Evolutionary conservation across 2,113 vertebrate genomes (phyloP).

Genomic region (Drymodes brunneopygia): DNA sequence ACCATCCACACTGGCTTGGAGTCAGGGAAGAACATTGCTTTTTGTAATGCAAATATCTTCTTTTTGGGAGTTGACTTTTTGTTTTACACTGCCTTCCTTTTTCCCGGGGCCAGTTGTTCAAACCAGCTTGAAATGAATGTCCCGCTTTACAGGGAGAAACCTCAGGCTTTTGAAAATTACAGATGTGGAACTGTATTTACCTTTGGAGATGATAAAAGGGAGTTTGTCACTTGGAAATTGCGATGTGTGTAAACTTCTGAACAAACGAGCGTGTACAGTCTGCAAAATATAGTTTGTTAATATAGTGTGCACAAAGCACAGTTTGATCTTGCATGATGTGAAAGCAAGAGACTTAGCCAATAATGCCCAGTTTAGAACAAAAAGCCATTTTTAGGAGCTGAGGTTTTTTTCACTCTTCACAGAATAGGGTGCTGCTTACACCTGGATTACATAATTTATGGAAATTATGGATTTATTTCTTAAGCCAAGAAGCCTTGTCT

Average conservation of each 20-base stretch:
- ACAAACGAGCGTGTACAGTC: neutral
- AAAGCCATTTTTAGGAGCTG: neutral
- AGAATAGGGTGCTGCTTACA: neutral
- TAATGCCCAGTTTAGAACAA: neutral
- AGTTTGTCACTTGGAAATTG: neutral
- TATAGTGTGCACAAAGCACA: neutral
- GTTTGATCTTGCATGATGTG: neutral
- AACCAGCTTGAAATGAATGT: neutral
- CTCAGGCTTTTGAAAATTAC: neutral
- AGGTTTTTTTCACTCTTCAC: neutral
- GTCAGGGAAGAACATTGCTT: neutral
- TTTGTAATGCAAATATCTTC: slow-evolving; percentile 6
- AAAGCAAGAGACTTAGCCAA: neutral
- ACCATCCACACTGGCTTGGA: neutral
- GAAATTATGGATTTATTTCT: neutral
- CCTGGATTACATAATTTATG: neutral
- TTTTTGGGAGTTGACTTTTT: neutral
- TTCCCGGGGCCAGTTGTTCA: neutral
- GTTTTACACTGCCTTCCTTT: neutral
- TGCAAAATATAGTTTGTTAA: neutral
- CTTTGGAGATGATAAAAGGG: neutral
- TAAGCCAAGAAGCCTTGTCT: neutral
- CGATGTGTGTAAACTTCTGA: neutral
- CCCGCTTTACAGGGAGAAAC: neutral
- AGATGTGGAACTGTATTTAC: neutral